Conservation (phyloP, 2,888 invertebrate genomes). For the Craniophora ligustri region DNA sequence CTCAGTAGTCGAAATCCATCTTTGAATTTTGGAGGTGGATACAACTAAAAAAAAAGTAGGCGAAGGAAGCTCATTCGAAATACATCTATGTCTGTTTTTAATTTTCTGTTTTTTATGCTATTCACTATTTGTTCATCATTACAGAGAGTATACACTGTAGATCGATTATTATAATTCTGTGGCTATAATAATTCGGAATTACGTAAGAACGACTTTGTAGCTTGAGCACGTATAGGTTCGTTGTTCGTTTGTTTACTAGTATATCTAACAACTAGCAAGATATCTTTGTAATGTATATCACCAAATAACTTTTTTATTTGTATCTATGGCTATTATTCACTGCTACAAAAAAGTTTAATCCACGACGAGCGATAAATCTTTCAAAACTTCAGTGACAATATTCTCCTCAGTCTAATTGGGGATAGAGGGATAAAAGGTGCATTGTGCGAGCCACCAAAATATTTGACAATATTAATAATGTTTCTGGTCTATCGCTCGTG, state of each 20-base stretch:
- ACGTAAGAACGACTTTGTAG: slow-evolving; percentile 38
- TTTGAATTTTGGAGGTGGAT: too few species aligned
- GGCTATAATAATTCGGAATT: slow-evolving; percentile 26
- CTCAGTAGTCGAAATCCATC: too few species aligned
- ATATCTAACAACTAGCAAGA: slow-evolving; percentile 38
- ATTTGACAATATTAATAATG: slow-evolving; percentile 81
- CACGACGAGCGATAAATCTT: slow-evolving; percentile 41
- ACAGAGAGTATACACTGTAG: slow-evolving; percentile 1
- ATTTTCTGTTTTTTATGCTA: too few species aligned
- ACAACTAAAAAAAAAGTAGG: too few species aligned
- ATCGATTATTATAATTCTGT: slow-evolving; percentile 37
- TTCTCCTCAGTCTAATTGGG: slow-evolving; percentile 57
- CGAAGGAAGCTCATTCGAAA: too few species aligned
- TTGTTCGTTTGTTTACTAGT: slow-evolving; percentile 40
- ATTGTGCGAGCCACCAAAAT: slow-evolving; percentile 77
- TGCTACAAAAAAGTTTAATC: slow-evolving; percentile 34
- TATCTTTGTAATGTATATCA: slow-evolving; percentile 49
- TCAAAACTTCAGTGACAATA: slow-evolving; percentile 36
- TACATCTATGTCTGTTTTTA: too few species aligned
- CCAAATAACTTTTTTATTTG: slow-evolving; percentile 41
- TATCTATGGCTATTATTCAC: slow-evolving; percentile 23
- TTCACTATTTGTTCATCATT: too few species aligned
- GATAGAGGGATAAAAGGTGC: slow-evolving; percentile 58
- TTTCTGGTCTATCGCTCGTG: slow-evolving; percentile 79
- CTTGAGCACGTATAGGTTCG: slow-evolving; percentile 41